Percentiles rank a stretch among this genome's conserved stretches.
phyloP scores from a whole-genome alignment of 2,797 vertebrate genomes.

The Phataginus tricuspis region DNA sequence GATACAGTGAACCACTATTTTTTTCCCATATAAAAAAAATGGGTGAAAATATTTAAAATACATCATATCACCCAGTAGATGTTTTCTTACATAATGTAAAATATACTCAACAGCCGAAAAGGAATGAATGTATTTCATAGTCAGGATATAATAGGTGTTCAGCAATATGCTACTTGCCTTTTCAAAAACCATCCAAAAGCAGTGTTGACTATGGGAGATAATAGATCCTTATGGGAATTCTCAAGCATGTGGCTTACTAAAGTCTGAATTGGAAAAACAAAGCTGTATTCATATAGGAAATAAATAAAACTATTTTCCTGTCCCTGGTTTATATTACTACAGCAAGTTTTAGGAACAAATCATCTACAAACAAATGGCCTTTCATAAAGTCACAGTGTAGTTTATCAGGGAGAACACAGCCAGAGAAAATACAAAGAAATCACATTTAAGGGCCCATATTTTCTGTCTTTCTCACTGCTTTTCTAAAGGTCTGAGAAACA shows the following conservation, averaged over 20 bases:
- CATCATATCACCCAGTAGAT: neutral
- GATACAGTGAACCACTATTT: neutral
- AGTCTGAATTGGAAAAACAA: neutral
- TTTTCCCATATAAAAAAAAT: neutral
- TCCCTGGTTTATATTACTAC: slow-evolving; percentile 14
- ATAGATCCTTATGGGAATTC: neutral
- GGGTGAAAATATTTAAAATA: neutral
- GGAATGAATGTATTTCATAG: neutral
- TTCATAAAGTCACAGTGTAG: slow-evolving; percentile 25
- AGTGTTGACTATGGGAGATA: neutral
- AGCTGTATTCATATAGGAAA: neutral
- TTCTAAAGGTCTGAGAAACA: neutral
- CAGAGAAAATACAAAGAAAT: slow-evolving; percentile 37
- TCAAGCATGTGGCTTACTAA: neutral
- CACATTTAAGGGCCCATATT: neutral
- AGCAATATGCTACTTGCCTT: neutral
- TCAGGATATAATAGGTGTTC: neutral
- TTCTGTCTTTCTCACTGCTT: neutral
- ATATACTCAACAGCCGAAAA: neutral
- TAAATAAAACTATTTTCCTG: slow-evolving; percentile 55
- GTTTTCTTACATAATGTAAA: neutral
- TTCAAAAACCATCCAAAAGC: slow-evolving; percentile 15
- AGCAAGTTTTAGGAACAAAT: slow-evolving; percentile 58
- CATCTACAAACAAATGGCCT: neutral
- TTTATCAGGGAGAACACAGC: neutral